phyloP scores from a whole-genome alignment of 2,797 vertebrate species.

The Thamnophis elegans region DNA sequence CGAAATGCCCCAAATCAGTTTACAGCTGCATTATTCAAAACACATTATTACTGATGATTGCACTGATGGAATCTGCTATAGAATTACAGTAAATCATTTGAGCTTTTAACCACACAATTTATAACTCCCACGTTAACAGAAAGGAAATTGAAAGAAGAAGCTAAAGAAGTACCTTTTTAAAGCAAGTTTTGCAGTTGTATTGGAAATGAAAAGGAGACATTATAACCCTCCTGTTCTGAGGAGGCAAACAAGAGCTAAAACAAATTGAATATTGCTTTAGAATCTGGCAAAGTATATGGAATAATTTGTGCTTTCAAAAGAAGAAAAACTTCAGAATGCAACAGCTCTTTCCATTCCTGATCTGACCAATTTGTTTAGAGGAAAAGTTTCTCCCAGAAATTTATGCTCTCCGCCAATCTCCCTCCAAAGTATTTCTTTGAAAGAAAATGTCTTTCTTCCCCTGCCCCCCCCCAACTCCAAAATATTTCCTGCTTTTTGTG shows the following conservation, averaged over 20 bases:
- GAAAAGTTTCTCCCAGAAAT: background rate
- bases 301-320: background rate
- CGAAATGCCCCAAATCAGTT: slow-evolving; percentile 56
- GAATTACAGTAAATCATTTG: slow-evolving; percentile 48
- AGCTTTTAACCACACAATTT: slow-evolving; percentile 50
- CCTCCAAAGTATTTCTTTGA: background rate
- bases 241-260: background rate
- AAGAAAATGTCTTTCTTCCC: background rate
- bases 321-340: background rate
- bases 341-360: background rate
- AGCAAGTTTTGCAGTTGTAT: slow-evolving; percentile 9
- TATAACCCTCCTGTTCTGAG: background rate
- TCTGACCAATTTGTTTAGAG: background rate
- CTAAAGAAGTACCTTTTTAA: slow-evolving; percentile 20
- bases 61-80: slow-evolving; percentile 51
- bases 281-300: background rate
- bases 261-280: background rate
- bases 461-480: too few species aligned
- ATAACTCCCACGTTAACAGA: slow-evolving; percentile 1
- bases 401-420: background rate
- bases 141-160: slow-evolving; percentile 42
- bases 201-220: slow-evolving; percentile 1
- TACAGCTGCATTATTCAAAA: slow-evolving; percentile 54
- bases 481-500: background rate
- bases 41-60: slow-evolving; percentile 53